phyloP scores from a whole-genome alignment of 2,888 invertebrate genomes.

The Plagiodera versicolora region DNA sequence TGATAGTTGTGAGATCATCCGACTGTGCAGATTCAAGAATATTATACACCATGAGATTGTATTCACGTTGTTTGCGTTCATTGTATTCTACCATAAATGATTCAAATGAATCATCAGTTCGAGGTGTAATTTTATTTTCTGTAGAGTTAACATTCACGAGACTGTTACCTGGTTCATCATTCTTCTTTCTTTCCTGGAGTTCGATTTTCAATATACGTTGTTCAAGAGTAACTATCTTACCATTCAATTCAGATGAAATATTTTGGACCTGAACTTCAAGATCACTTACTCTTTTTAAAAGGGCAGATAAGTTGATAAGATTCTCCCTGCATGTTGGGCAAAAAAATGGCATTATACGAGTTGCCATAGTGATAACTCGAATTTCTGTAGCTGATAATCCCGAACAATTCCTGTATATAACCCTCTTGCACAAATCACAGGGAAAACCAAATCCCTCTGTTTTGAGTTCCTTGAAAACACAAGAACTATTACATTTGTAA shows the following conservation, averaged over 20 bases:
- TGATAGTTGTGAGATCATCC: slow-evolving; percentile 2
- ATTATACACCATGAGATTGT: slow-evolving; percentile 2
- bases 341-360: slow-evolving; percentile 9
- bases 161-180: slow-evolving; percentile 7
- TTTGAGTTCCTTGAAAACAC: slow-evolving; percentile 6
- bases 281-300: slow-evolving; percentile 6
- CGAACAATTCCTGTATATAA: slow-evolving; percentile 8
- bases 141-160: neutral
- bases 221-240: neutral
- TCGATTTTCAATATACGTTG: slow-evolving; percentile 6
- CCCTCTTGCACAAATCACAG: slow-evolving; percentile 7
- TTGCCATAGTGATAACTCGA: slow-evolving; percentile 9
- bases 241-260: slow-evolving; percentile 10
- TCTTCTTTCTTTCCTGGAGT: slow-evolving; percentile 4
- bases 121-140: neutral
- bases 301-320: slow-evolving; percentile 4
- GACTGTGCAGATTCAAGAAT: slow-evolving; percentile 7
- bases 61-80: slow-evolving; percentile 7
- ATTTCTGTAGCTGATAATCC: slow-evolving; percentile 9
- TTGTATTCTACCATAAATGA: slow-evolving; percentile 6
- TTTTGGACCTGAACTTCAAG: slow-evolving; percentile 7
- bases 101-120: slow-evolving; percentile 1
- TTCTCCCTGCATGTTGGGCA: slow-evolving; percentile 7
- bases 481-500: slow-evolving; percentile 6
- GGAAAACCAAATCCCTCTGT: slow-evolving; percentile 6